Percentiles rank a stretch among this genome's conserved stretches.
phyloP scores from a whole-genome alignment of 2,797 vertebrate species.

The Taenioides sp. region DNA sequence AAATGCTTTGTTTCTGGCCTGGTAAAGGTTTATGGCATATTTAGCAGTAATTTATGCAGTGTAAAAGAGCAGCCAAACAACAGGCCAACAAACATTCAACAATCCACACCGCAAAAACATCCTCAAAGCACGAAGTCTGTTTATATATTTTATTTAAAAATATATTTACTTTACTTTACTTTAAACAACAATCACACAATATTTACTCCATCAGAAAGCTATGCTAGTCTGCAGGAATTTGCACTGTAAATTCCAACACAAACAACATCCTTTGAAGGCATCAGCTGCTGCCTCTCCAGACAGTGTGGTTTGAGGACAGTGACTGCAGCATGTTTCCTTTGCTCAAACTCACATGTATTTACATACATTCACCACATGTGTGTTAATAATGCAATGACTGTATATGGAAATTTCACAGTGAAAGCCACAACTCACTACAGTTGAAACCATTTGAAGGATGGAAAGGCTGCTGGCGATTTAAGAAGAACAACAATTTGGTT shows the following conservation, averaged over 20 bases:
- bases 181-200: neutral
- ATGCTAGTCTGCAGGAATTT: conserved; percentile 7
- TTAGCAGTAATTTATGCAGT: no score
- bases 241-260: conserved; percentile 23
- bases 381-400: conserved; percentile 68
- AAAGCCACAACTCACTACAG: conserved; percentile 49
- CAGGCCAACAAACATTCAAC: neutral
- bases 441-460: conserved; percentile 59
- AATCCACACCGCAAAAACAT: neutral
- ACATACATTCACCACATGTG: conserved; percentile 31
- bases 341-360: conserved; percentile 45
- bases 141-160: neutral
- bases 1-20: neutral
- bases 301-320: conserved; percentile 41
- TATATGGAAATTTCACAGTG: conserved; percentile 56
- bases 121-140: neutral
- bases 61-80: neutral
- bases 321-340: conserved; percentile 22
- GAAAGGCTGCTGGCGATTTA: conserved; percentile 61
- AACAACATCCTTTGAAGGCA: conserved; percentile 19
- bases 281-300: conserved; percentile 30
- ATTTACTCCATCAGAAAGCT: neutral
- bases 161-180: neutral
- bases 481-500: conserved; percentile 64
- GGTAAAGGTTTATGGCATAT: no score